phyloP scores from a whole-genome alignment of 2,113 vertebrate genomes.

The Anolis sagrei region DNA sequence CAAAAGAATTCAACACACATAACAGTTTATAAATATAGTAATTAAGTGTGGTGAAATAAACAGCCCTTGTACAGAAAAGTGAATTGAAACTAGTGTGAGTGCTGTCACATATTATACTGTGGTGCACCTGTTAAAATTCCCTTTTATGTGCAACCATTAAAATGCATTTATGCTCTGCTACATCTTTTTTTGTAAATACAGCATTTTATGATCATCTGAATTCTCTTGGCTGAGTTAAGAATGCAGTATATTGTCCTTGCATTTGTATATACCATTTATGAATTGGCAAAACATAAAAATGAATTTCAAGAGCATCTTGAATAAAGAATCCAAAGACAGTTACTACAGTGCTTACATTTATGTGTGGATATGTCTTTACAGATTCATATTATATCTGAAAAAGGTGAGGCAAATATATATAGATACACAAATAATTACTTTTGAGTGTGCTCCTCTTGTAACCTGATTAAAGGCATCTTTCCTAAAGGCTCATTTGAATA shows the following conservation, averaged over 20 bases:
- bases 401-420: background rate
- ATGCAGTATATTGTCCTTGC: accelerated
- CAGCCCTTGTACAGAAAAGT: background rate
- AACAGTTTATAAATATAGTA: background rate
- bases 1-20: background rate
- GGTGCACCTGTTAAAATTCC: background rate
- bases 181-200: background rate
- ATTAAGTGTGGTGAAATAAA: background rate
- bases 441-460: background rate
- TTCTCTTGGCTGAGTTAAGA: accelerated
- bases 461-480: background rate
- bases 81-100: background rate
- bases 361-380: background rate
- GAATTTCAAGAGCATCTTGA: background rate
- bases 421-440: background rate
- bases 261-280: accelerated
- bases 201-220: background rate
- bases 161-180: background rate
- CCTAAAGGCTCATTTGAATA: background rate
- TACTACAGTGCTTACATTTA: background rate
- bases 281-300: accelerated
- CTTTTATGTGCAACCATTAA: background rate
- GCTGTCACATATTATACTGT: background rate
- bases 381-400: background rate
- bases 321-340: too few relatives aligned